Conservation (phyloP, 2,888 invertebrate genomes). For the Caenorhabditis macrosperma region DNA sequence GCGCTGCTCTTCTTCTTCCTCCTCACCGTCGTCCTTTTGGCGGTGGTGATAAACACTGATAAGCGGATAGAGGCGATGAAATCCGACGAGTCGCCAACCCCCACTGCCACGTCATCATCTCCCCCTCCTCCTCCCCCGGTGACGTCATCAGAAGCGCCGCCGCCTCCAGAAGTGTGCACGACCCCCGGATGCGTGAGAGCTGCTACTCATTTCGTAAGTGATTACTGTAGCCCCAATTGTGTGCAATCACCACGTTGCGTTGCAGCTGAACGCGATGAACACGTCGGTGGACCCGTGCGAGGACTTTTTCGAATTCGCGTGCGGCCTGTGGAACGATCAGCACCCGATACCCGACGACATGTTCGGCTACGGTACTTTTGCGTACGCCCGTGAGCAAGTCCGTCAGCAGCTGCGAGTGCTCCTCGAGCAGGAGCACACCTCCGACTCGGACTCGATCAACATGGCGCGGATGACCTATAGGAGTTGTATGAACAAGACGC, state of each 20-base stretch:
- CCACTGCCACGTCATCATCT: neutral
- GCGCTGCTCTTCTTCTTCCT: conserved; percentile 57
- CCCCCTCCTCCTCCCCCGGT: neutral
- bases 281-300: conserved; percentile 78
- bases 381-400: conserved; percentile 77
- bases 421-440: conserved; percentile 67
- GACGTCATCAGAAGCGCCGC: conserved; percentile 32
- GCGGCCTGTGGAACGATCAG: conserved; percentile 78
- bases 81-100: conserved; percentile 31
- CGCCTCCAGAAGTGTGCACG: conserved; percentile 67
- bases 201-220: conserved; percentile 72
- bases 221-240: too few species aligned
- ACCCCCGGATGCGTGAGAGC: conserved; percentile 74
- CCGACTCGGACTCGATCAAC: conserved; percentile 75
- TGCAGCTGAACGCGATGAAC: conserved; percentile 79
- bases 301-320: conserved; percentile 80
- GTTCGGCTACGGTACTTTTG: conserved; percentile 77
- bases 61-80: conserved; percentile 36
- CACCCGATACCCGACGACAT: conserved; percentile 80
- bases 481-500: conserved; percentile 76
- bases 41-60: conserved; percentile 59
- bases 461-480: conserved; percentile 73
- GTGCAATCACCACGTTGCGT: too few species aligned
- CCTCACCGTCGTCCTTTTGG: conserved; percentile 51
- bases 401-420: conserved; percentile 75